These are phyloP conservation scores for Tragopan temminckii DNA, from an alignment of 2,797 vertebrate genomes.

Conservation along the genomic window DNA sequence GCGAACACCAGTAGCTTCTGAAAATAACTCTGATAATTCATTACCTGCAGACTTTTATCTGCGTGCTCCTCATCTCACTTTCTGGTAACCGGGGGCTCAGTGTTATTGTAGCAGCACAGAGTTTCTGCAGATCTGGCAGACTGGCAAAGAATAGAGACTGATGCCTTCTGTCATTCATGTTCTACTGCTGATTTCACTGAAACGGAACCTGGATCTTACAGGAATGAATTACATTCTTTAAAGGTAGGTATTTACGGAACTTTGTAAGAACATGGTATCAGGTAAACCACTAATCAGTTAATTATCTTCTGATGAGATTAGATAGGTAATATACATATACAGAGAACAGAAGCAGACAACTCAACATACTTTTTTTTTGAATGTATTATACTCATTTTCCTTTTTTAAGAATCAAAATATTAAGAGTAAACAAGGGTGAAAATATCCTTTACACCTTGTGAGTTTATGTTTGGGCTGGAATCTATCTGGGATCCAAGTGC, in stretches of 20 bases:
- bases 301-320: not conserved
- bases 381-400: not conserved
- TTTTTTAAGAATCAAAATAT: not conserved
- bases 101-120: slow-evolving; percentile 82
- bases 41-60: slow-evolving; percentile 91
- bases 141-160: slow-evolving; percentile 85
- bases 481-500: not conserved
- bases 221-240: not conserved
- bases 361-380: not conserved
- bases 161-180: slow-evolving; percentile 79
- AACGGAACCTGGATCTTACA: not conserved
- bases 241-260: not conserved
- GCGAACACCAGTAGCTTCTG: not conserved
- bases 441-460: not conserved
- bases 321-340: not conserved
- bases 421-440: not conserved
- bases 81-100: slow-evolving; percentile 68
- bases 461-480: not conserved
- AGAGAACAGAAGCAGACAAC: not conserved
- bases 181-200: slow-evolving; percentile 8
- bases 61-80: slow-evolving; percentile 81
- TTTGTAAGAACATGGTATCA: not conserved
- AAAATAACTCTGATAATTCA: not conserved
- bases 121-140: slow-evolving; percentile 84
- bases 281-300: not conserved